phyloP scores from a whole-genome alignment of 92 coral and sea anemone species.

The Diadumene lineata region DNA sequence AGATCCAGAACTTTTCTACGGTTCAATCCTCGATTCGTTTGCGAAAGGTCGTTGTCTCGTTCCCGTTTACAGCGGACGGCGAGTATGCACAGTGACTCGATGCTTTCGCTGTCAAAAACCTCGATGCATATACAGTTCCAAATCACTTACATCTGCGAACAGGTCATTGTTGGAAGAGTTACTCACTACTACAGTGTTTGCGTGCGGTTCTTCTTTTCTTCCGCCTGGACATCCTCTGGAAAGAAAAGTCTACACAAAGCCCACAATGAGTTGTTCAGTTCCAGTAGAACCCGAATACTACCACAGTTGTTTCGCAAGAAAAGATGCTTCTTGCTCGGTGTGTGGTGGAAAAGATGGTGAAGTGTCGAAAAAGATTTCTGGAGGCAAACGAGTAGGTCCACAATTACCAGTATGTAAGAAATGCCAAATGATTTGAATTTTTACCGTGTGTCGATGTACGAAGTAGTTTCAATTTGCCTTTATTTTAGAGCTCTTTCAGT shows the following conservation, averaged over 20 bases:
- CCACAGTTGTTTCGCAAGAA: conserved; percentile 4
- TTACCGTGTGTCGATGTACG: too few species aligned
- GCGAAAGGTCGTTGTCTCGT: conserved; percentile 11
- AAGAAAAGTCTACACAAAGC: conserved; percentile 49
- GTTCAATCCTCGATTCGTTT: not conserved
- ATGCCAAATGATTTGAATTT: conserved; percentile 5
- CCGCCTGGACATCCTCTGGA: conserved; percentile 57
- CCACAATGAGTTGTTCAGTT: conserved; percentile 22
- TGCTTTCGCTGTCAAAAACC: conserved; percentile 78
- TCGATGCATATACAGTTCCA: conserved; percentile 65
- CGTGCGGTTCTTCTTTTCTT: conserved; percentile 57
- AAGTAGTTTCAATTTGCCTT: too few species aligned
- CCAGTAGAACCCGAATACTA: conserved; percentile 28
- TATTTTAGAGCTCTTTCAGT: too few species aligned
- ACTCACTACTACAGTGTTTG: conserved; percentile 39
- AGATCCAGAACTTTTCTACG: not conserved
- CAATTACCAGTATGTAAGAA: conserved; percentile 20
- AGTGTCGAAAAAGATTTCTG: not conserved
- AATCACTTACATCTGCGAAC: conserved; percentile 47
- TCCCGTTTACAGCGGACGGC: conserved; percentile 54
- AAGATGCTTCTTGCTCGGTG: not conserved
- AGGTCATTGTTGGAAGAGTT: conserved; percentile 46
- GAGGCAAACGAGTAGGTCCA: conserved; percentile 3
- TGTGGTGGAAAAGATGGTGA: conserved; percentile 29
- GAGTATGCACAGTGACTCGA: conserved; percentile 47